Evolutionary conservation across 2,888 invertebrate genomes (phyloP).

Genomic region (Ethmia dodecea): DNA sequence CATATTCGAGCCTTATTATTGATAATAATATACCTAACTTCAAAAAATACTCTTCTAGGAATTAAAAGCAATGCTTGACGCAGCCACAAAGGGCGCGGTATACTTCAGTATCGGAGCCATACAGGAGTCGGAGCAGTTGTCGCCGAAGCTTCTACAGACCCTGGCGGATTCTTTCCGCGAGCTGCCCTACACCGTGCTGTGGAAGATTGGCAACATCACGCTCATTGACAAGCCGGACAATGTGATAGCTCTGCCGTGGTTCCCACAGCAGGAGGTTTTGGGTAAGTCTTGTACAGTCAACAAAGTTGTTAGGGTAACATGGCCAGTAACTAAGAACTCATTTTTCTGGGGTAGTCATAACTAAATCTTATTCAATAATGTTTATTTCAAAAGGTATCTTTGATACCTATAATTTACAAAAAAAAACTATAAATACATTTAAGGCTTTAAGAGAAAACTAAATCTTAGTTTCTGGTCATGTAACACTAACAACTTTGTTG

Average conservation of each 20-base stretch:
- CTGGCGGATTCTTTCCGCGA: conserved; percentile 63
- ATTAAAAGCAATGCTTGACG: conserved; percentile 46
- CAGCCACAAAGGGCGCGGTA: conserved; percentile 58
- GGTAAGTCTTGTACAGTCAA: conserved; percentile 38
- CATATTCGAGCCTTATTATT: no score
- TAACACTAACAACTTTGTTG: no score
- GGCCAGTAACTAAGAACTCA: no score
- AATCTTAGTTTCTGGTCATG: no score
- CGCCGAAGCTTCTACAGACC: conserved; percentile 46
- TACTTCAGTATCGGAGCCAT: conserved; percentile 73
- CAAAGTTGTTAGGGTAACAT: not conserved
- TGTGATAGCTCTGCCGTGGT: conserved; percentile 65
- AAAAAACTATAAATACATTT: no score
- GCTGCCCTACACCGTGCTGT: conserved; percentile 66
- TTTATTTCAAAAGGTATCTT: no score
- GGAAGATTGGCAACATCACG: conserved; percentile 70
- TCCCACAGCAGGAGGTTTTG: conserved; percentile 75
- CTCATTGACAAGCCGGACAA: conserved; percentile 57
- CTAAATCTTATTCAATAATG: no score
- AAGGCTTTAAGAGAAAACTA: no score
- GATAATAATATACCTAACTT: no score
- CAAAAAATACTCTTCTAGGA: conserved; percentile 37
- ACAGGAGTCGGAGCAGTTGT: conserved; percentile 60
- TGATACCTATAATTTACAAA: no score
- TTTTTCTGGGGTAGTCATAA: no score